Evolutionary conservation across 2,888 invertebrate species (phyloP), one percentile per base, ranked within the genome.

Genomic region (Drosophila koepferae): DNA sequence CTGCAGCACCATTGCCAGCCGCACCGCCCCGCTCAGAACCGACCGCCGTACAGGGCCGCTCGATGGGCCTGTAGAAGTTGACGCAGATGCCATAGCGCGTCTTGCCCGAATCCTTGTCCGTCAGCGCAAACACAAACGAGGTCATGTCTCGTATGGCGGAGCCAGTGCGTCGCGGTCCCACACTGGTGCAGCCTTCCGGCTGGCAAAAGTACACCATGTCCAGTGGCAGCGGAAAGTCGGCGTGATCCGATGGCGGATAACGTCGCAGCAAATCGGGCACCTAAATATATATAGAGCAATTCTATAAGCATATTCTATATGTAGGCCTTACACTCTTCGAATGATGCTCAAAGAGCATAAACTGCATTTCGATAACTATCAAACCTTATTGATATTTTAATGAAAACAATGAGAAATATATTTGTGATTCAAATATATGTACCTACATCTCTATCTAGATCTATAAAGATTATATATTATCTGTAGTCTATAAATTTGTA

Each of bases 191-290:
- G 63, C 99, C 99, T 94, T 99, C 99, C 2, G 99, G 99, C 93
- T 99, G 99, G 92, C 99, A 99, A 94, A 99, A 99, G 94, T 98
- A 99, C 34, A 99, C 99, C 96, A 99, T 99, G 93, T 99, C 99
- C 91, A 98, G 94, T 0, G 99, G 99, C 89, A 99, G 94, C 0
- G 98, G 97, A 93, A 99, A 99, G 94, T 99, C 99, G 92, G 97
- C 96, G 94, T 99, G 99, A 94, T 99, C 98, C 85, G 98, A 97
- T 31, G 98, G 95, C 2, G 99, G 99, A 93, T 99, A 99, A n/a
- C 98, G 96, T 23, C 99, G 96, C 63, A 99, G 94, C 62, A 99
- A 94, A 93, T 99, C 99, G 16, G 99, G 99, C 14, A 97, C 96
- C 96, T 51, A 51, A 34, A 12, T 38, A 38, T 38, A 38, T 38